Evolutionary conservation across 2,113 vertebrate genomes (phyloP).

Genomic region (Euleptes europaea): DNA sequence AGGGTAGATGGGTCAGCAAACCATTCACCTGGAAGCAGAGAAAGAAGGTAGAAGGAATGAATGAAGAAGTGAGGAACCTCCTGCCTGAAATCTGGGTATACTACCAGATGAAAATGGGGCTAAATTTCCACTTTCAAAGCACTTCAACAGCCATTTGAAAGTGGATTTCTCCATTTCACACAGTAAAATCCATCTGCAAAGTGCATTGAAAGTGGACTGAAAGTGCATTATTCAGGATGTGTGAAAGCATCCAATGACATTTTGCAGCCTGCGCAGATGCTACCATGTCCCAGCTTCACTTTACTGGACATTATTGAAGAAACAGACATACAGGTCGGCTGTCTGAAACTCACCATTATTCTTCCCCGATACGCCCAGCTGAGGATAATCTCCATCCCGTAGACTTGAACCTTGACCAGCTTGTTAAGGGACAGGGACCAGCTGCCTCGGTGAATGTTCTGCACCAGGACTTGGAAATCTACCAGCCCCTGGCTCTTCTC

Average conservation of each 20-base stretch:
- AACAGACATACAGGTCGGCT: neutral
- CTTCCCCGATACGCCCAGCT: conserved; percentile 45
- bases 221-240: too few relatives aligned
- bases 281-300: neutral
- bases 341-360: conserved; percentile 51
- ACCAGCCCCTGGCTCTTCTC: conserved; percentile 21
- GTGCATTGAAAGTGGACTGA: too few relatives aligned
- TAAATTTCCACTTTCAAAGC: too few relatives aligned
- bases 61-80: too few relatives aligned
- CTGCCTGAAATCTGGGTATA: neutral
- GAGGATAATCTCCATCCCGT: conserved; percentile 54
- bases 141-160: too few relatives aligned
- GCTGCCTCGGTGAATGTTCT: conserved; percentile 62
- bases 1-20: conserved; percentile 65
- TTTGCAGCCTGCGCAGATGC: neutral
- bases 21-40: conserved; percentile 63
- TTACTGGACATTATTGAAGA: neutral
- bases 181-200: too few relatives aligned
- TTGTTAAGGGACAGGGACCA: conserved; percentile 51
- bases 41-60: neutral
- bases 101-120: neutral
- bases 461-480: conserved; percentile 75
- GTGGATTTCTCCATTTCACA: too few relatives aligned
- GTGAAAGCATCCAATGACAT: neutral
- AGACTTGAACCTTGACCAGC: conserved; percentile 69